phyloP scores from a whole-genome alignment of 2,113 vertebrate genomes.

The Astur gentilis region DNA sequence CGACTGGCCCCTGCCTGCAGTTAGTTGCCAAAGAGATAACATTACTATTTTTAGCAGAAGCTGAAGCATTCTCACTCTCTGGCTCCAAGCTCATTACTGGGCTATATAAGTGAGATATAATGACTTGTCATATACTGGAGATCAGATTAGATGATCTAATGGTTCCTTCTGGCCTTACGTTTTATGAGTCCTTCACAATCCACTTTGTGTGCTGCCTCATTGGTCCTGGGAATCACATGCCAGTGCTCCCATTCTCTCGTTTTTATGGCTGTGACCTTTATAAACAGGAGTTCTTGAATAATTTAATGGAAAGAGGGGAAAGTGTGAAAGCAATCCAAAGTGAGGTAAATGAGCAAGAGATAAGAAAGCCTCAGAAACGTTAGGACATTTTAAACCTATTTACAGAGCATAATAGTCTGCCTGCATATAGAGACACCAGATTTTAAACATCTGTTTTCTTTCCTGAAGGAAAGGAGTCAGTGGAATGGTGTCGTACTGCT shows the following conservation, averaged over 20 bases:
- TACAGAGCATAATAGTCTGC: constrained; percentile 20
- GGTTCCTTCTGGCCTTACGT: not conserved
- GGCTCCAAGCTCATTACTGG: not conserved
- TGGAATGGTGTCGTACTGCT: not conserved
- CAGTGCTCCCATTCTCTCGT: not conserved
- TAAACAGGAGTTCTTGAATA: constrained; percentile 45
- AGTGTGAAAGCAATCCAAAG: constrained; percentile 46
- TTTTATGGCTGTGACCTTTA: constrained; percentile 51
- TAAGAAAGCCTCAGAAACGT: constrained; percentile 36
- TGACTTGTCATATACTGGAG: not conserved
- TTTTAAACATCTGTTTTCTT: constrained; percentile 14
- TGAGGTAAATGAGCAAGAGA: constrained; percentile 17
- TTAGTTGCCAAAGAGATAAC: not conserved
- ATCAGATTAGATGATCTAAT: not conserved
- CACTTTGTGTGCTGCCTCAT: constrained; percentile 1
- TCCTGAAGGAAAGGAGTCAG: not conserved
- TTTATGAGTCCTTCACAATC: constrained; percentile 22
- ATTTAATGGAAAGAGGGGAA: constrained; percentile 17
- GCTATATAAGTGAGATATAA: not conserved
- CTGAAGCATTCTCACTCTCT: not conserved
- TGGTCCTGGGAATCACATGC: constrained; percentile 17
- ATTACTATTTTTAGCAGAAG: not conserved
- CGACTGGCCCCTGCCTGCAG: not conserved
- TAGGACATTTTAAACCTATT: constrained; percentile 50
- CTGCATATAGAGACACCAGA: not conserved